phyloP scores from a whole-genome alignment of 2,888 invertebrate genomes.

The Abrostola triplasia region DNA sequence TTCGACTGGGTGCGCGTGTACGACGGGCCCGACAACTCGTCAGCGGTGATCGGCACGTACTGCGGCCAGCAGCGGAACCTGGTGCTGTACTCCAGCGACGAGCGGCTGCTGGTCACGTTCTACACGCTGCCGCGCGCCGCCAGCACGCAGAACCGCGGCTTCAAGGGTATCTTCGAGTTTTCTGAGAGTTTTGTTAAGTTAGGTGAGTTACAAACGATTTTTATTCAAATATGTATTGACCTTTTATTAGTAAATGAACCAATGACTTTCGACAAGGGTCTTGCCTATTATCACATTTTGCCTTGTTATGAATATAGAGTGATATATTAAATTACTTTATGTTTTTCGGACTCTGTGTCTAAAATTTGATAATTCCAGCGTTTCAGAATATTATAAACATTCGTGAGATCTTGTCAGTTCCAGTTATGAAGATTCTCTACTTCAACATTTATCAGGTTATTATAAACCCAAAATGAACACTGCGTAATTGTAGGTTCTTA shows the following conservation, averaged over 20 bases:
- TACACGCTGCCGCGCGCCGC: conserved; percentile 96
- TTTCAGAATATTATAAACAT: too few relatives aligned
- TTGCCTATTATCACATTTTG: too few relatives aligned
- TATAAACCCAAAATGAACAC: too few relatives aligned
- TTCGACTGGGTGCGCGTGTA: conserved; percentile 99
- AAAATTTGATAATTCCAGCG: too few relatives aligned
- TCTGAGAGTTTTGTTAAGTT: conserved; percentile 99
- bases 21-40: conserved; percentile 96
- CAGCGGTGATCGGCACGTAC: conserved; percentile 98
- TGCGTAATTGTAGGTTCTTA: not conserved
- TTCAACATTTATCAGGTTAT: too few relatives aligned
- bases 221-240: not conserved
- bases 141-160: conserved; percentile 98
- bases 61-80: conserved; percentile 99
- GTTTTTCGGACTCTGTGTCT: too few relatives aligned
- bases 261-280: too few relatives aligned
- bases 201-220: conserved; percentile 89
- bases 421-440: too few relatives aligned
- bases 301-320: too few relatives aligned
- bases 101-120: conserved; percentile 96
- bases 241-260: not conserved
- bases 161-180: conserved; percentile 99
- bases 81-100: conserved; percentile 97
- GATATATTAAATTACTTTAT: too few relatives aligned
- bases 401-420: too few relatives aligned